These are phyloP conservation scores for Drosophila leonis DNA, from an alignment of 2,888 invertebrate species.

Conservation along the genomic window DNA sequence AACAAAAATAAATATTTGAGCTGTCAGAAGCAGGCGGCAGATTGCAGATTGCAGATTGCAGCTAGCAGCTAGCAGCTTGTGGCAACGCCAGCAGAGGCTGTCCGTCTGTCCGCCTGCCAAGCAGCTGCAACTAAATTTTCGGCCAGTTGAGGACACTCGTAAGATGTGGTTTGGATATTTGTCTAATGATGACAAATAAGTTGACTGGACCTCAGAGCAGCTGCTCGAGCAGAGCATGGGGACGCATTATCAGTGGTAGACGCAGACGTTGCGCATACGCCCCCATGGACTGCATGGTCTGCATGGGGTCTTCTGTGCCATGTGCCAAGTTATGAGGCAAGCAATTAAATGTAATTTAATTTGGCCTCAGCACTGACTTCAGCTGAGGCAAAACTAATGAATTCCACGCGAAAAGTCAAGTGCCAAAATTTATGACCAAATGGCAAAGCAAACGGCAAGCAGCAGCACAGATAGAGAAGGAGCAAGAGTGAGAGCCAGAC, in stretches of 20 bases:
- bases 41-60: constrained; percentile 8
- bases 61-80: constrained; percentile 16
- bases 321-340: constrained; percentile 63
- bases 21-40: constrained; percentile 59
- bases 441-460: constrained; percentile 15
- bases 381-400: constrained; percentile 70
- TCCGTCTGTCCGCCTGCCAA: constrained; percentile 2
- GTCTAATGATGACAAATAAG: constrained; percentile 72
- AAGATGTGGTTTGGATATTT: constrained; percentile 56
- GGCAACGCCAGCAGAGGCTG: constrained; percentile 6
- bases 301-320: constrained; percentile 3
- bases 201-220: constrained; percentile 18
- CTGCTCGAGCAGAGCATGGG: constrained; percentile 15
- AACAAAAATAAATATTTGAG: constrained; percentile 62
- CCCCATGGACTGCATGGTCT: constrained; percentile 3
- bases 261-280: constrained; percentile 41
- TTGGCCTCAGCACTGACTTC: constrained; percentile 59
- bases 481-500: neutral
- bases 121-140: constrained; percentile 51
- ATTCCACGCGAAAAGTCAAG: constrained; percentile 78
- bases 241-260: constrained; percentile 45
- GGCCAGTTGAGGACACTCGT: constrained; percentile 27
- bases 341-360: constrained; percentile 80
- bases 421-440: constrained; percentile 70
- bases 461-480: neutral